Evolutionary conservation across 37 sponge, comb jelly and placozoan genomes (phyloP).

Genomic region (Beroe ovata): DNA sequence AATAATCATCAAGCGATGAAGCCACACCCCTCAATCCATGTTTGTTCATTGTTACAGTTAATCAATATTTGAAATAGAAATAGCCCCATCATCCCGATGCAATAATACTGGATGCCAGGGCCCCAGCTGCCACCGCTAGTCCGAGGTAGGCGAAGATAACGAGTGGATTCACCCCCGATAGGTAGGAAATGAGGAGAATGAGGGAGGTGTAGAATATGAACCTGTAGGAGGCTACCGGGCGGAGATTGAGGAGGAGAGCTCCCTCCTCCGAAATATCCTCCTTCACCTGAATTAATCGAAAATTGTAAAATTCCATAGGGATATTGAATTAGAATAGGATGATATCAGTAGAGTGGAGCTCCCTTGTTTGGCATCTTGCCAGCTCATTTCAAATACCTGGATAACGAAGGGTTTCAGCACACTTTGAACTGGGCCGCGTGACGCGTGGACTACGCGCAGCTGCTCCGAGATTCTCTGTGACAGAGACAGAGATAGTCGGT

Average conservation of each 20-base stretch:
- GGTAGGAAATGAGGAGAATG: constrained; percentile 40
- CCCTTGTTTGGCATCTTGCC: no score
- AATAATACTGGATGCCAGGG: constrained; percentile 45
- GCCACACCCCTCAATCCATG: no score
- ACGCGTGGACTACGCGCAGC: constrained; percentile 5
- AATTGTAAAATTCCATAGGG: no score
- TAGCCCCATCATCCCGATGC: constrained; percentile 7
- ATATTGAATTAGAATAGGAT: no score
- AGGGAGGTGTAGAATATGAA: constrained; percentile 55
- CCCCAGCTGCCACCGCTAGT: not conserved
- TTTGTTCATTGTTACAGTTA: no score
- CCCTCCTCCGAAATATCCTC: constrained; percentile 66
- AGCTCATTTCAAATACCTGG: no score
- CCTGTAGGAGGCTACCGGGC: constrained; percentile 52
- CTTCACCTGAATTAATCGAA: constrained; percentile 66
- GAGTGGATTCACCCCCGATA: constrained; percentile 35
- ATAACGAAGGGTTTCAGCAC: constrained; percentile 34
- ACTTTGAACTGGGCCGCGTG: constrained; percentile 19
- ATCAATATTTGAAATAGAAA: no score
- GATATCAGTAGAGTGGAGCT: no score
- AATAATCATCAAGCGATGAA: no score
- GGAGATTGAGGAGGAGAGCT: constrained; percentile 37
- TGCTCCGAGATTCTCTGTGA: constrained; percentile 7
- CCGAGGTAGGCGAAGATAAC: constrained; percentile 25
- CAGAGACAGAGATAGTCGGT: constrained; percentile 43